Evolutionary conservation across 1,140 invertebrate genomes (phyloP).

Genomic region (Nylanderia fulva): DNA sequence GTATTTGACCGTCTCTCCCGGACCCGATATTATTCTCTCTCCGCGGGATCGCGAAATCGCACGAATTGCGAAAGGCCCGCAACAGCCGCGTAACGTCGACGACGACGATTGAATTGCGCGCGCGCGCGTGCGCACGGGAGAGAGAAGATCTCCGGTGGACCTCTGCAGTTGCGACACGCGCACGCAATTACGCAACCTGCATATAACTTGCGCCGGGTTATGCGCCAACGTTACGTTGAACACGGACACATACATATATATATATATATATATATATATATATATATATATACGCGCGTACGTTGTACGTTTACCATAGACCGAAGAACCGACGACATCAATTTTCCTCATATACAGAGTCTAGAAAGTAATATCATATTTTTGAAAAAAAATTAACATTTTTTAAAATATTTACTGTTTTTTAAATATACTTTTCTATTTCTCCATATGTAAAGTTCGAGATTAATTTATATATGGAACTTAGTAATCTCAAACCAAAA

Average conservation of each 20-base stretch:
- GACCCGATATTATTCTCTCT: neutral
- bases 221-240: neutral
- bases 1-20: neutral
- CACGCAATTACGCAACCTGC: constrained; percentile 52
- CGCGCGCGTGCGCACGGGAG: neutral
- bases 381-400: too few species aligned
- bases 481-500: too few species aligned
- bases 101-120: constrained; percentile 11
- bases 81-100: neutral
- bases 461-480: too few species aligned
- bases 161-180: constrained; percentile 23
- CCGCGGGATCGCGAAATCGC: neutral
- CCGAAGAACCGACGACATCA: neutral
- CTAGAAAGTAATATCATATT: neutral
- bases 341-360: neutral
- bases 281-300: neutral
- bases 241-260: too few species aligned
- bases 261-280: too few species aligned
- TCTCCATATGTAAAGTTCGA: too few species aligned
- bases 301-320: neutral
- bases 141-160: constrained; percentile 32
- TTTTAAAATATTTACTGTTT: too few species aligned
- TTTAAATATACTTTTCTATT: too few species aligned
- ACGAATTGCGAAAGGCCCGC: constrained; percentile 40
- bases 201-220: constrained; percentile 1